phyloP scores from a whole-genome alignment of 2,113 vertebrate genomes.

The Vombatus ursinus region DNA sequence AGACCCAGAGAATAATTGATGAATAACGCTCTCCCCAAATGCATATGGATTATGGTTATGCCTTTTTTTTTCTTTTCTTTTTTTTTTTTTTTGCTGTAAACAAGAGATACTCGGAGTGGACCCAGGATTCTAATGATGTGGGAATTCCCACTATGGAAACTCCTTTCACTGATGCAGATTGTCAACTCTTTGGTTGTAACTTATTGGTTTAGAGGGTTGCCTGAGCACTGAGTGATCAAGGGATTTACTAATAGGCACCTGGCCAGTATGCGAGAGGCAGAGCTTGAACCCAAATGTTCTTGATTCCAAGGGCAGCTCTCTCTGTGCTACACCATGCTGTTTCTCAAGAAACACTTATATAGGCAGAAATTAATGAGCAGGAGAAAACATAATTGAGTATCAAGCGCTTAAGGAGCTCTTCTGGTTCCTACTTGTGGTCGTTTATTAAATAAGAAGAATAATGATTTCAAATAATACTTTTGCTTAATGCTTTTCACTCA shows the following conservation, averaged over 20 bases:
- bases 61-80: neutral
- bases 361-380: neutral
- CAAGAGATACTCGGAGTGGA: neutral
- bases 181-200: neutral
- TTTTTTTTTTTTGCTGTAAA: neutral
- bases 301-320: neutral
- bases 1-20: neutral
- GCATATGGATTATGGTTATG: neutral
- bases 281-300: neutral
- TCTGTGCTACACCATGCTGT: neutral
- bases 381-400: neutral
- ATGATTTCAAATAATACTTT: neutral
- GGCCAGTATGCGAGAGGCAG: neutral
- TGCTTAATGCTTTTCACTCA: neutral
- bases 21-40: neutral
- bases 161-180: neutral
- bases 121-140: neutral
- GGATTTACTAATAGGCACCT: neutral
- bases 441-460: neutral
- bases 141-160: neutral
- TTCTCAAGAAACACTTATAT: neutral
- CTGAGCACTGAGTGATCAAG: neutral
- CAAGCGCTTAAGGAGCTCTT: neutral
- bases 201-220: neutral
- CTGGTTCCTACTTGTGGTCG: neutral